Evolutionary conservation across 2,888 invertebrate species (phyloP).

Genomic region (Xanthorhoe spadicearia): DNA sequence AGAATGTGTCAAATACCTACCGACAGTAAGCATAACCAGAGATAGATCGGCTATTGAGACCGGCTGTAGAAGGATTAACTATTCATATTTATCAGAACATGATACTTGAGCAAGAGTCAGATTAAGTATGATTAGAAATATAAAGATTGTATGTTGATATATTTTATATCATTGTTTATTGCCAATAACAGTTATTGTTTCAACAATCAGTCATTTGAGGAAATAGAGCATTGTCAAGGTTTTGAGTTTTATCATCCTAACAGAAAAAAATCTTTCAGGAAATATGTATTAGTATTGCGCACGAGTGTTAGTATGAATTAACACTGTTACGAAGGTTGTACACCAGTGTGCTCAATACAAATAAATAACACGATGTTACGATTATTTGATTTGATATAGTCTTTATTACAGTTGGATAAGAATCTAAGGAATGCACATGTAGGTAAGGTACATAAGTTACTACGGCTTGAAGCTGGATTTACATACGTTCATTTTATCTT

Average conservation of each 20-base stretch:
- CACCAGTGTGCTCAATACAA: slow-evolving; percentile 42
- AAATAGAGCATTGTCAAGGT: too few relatives aligned
- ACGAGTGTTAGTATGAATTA: slow-evolving; percentile 48
- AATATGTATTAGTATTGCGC: slow-evolving; percentile 38
- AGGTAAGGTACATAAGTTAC: background rate
- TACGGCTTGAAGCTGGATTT: slow-evolving; percentile 16
- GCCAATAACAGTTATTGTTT: background rate
- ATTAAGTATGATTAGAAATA: too few relatives aligned
- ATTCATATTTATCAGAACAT: background rate
- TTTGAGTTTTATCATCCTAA: background rate
- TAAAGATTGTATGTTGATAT: too few relatives aligned
- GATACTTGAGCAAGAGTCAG: too few relatives aligned
- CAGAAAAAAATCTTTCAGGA: slow-evolving; percentile 4
- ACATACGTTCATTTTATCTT: slow-evolving; percentile 21
- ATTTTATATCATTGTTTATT: too few relatives aligned
- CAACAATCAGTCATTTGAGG: background rate
- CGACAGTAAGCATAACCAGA: too few relatives aligned
- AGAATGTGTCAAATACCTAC: too few relatives aligned
- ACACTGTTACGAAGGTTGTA: slow-evolving; percentile 48
- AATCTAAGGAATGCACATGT: slow-evolving; percentile 21
- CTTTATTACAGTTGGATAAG: slow-evolving; percentile 28
- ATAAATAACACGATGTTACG: slow-evolving; percentile 25
- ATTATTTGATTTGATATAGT: slow-evolving; percentile 25
- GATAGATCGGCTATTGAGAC: too few relatives aligned
- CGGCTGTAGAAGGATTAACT: too few relatives aligned